These are phyloP conservation scores for Anableps anableps DNA, from an alignment of 2,797 vertebrate genomes.

Conservation along the genomic window DNA sequence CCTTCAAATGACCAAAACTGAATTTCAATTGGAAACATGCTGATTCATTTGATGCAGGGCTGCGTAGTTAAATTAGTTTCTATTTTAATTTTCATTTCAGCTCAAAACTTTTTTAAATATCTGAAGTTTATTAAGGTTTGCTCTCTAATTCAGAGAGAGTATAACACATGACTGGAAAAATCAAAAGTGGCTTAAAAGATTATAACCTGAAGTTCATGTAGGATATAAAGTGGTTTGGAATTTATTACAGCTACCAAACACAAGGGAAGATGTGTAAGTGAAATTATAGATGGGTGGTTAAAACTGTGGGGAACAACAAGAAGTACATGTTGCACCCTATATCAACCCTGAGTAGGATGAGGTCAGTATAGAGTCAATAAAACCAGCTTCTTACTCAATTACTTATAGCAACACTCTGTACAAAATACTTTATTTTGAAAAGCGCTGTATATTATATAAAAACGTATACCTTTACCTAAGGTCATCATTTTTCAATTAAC, in stretches of 20 bases:
- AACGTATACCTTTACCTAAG: constrained; percentile 25
- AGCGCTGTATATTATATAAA: no score
- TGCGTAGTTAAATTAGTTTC: neutral
- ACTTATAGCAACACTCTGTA: neutral
- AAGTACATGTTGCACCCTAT: neutral
- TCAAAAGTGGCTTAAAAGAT: constrained; percentile 2
- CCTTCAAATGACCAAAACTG: no score
- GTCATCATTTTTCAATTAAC: constrained; percentile 40
- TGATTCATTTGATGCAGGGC: neutral
- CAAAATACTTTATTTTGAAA: neutral
- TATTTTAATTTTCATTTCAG: neutral
- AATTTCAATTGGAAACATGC: no score
- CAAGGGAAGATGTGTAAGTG: neutral
- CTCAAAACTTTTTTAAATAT: neutral
- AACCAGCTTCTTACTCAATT: neutral
- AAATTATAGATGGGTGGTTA: neutral
- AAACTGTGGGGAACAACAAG: neutral
- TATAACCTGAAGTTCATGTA: neutral
- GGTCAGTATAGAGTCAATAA: neutral
- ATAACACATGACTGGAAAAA: neutral
- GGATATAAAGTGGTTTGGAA: neutral
- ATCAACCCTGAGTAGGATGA: neutral
- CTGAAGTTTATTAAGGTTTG: neutral
- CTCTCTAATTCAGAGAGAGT: neutral
- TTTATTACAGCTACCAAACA: neutral